Conservation (phyloP, 2,888 invertebrate genomes). For the Synanthedon tipuliformis region DNA sequence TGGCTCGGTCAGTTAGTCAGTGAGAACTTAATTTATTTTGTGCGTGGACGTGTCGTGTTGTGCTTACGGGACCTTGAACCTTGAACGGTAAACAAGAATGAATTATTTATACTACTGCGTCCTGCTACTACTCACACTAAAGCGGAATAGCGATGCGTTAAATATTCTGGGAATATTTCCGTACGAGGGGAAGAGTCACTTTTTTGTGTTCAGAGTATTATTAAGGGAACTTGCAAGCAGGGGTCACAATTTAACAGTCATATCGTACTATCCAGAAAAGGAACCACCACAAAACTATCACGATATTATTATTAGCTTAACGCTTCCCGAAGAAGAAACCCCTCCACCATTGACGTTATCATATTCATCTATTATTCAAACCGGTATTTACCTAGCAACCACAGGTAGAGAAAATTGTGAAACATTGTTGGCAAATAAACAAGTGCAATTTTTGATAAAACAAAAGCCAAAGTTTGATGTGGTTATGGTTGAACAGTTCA, state of each 20-base stretch:
- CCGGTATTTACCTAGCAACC: constrained; percentile 19
- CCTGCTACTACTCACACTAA: constrained; percentile 15
- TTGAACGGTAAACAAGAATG: neutral
- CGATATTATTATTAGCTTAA: constrained; percentile 70
- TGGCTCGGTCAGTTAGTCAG: too few relatives aligned
- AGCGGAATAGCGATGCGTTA: constrained; percentile 18
- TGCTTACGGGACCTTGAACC: neutral
- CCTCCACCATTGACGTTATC: constrained; percentile 24
- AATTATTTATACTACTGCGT: neutral
- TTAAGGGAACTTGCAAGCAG: constrained; percentile 69
- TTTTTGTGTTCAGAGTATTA: constrained; percentile 72
- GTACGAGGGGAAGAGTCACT: constrained; percentile 78
- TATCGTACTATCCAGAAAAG: constrained; percentile 72
- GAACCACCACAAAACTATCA: constrained; percentile 65
- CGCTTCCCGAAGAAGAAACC: constrained; percentile 25
- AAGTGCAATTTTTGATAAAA: constrained; percentile 45
- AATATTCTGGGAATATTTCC: constrained; percentile 75
- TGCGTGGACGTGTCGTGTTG: neutral
- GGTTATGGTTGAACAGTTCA: constrained; percentile 77
- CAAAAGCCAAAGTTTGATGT: constrained; percentile 72
- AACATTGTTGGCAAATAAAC: constrained; percentile 31
- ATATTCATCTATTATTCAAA: constrained; percentile 21
- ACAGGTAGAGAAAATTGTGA: constrained; percentile 44
- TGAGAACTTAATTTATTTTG: neutral
- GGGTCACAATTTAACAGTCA: constrained; percentile 76